phyloP scores from a whole-genome alignment of 2,113 vertebrate species.

The Scomber colias region DNA sequence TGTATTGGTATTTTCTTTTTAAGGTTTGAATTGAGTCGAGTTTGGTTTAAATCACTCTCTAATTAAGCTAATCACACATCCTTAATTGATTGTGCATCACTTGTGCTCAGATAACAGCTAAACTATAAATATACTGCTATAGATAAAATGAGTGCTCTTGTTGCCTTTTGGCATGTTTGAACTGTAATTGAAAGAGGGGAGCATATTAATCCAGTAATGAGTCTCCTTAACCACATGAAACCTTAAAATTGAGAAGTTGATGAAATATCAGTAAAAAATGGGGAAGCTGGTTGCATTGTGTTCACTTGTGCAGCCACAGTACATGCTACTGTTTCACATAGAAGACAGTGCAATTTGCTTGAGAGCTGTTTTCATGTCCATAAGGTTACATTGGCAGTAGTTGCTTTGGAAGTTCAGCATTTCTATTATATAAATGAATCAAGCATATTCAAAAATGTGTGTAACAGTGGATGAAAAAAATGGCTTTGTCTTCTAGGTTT shows the following conservation, averaged over 20 bases:
- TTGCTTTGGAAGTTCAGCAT: conserved; percentile 4
- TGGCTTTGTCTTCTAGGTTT: too few relatives aligned
- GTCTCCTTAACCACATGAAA: not conserved
- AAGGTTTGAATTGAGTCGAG: not conserved
- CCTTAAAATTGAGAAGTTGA: not conserved
- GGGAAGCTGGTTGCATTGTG: not conserved
- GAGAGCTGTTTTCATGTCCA: not conserved
- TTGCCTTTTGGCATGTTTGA: not conserved
- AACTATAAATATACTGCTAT: not conserved
- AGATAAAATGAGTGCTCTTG: not conserved
- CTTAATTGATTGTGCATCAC: too few relatives aligned
- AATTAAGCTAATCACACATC: not conserved
- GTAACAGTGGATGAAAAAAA: too few relatives aligned
- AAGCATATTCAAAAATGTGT: not conserved
- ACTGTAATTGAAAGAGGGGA: not conserved
- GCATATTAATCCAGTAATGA: not conserved
- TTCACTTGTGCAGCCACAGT: not conserved
- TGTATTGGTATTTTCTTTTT: too few relatives aligned
- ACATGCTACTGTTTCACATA: not conserved
- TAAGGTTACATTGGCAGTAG: not conserved
- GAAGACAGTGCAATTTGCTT: not conserved
- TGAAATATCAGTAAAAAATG: not conserved
- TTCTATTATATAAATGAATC: not conserved
- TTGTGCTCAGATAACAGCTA: not conserved
- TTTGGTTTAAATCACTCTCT: too few relatives aligned